These are phyloP conservation scores for Linyphia triangularis DNA, from an alignment of 2,888 invertebrate species.

Conservation along the genomic window DNA sequence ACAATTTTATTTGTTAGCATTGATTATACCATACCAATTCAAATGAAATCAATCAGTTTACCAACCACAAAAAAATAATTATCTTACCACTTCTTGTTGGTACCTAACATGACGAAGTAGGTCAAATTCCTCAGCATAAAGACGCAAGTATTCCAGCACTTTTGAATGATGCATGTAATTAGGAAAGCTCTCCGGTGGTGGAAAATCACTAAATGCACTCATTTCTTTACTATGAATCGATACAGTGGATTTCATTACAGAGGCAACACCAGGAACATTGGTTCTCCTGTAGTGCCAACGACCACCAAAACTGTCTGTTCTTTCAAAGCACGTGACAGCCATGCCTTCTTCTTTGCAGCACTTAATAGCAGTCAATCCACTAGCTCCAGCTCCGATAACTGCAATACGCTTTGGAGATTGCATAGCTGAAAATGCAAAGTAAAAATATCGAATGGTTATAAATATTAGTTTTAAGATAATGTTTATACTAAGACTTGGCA, in stretches of 20 bases:
- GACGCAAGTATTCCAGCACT: slow-evolving; percentile 79
- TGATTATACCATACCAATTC: background rate
- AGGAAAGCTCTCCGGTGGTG: slow-evolving; percentile 79
- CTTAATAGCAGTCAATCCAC: slow-evolving; percentile 80
- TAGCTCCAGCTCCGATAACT: slow-evolving; percentile 80
- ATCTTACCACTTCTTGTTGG: slow-evolving; percentile 77
- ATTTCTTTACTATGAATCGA: slow-evolving; percentile 80
- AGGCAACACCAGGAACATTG: slow-evolving; percentile 76
- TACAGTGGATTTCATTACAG: slow-evolving; percentile 79
- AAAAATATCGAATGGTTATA: too few relatives aligned
- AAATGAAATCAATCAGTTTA: background rate
- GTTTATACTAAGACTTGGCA: too few relatives aligned
- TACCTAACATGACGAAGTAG: slow-evolving; percentile 78
- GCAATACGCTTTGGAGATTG: slow-evolving; percentile 20
- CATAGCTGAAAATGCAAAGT: slow-evolving; percentile 60
- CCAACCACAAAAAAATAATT: background rate
- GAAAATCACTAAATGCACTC: slow-evolving; percentile 81
- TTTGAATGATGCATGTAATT: slow-evolving; percentile 81
- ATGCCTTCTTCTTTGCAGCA: slow-evolving; percentile 79
- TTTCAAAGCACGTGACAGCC: slow-evolving; percentile 79
- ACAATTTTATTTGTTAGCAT: background rate
- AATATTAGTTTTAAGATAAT: too few relatives aligned
- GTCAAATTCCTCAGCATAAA: slow-evolving; percentile 77
- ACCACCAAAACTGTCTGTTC: slow-evolving; percentile 78
- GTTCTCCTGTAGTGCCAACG: slow-evolving; percentile 78